Evolutionary conservation across 2,113 vertebrate genomes (phyloP), one percentile per base, ranked within the genome.

Genomic region (Terrapene triunguis): DNA sequence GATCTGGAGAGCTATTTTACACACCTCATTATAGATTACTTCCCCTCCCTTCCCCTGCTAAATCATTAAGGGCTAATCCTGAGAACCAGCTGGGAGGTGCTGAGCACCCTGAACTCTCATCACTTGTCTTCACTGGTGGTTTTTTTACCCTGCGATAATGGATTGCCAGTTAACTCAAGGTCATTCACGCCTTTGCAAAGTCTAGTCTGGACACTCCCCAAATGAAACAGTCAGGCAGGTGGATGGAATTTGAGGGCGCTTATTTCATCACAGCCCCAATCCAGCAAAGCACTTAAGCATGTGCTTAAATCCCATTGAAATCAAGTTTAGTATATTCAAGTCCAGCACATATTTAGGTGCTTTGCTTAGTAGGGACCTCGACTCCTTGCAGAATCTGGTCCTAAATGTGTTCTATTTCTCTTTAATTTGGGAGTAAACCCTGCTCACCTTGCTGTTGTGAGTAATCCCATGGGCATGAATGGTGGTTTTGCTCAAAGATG

Each of bases 11-110:
- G 92, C 88, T 96, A 81, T 90, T 96, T 97, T 94, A 97, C 85
- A 85, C 84, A 87, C 85, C 96, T 97, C 92, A 97, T 97, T 97
- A 97, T 94, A 90, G 96, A 96, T 96, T 96, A 96, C 92, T 97
- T 96, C 27, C 12, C 57, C 3, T 59, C 27, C 57, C 57, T 57
- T 92, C 90, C 92, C 87, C 22, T 78, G 42, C 25, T 95, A 97
- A 97, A 76, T 80, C 86, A 72, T 1, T 1, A 89, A 69, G 74
- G 95, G 81, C 62, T 84, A 79, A 96, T 74, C 44, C 12, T 47
- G 25, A 78, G 74, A 78, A 24, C 44, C 74, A 16, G n/a, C 38
- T 65, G 62, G 17, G 32, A 35, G 16, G 62, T n/a, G 35, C n/a
- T 47, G 24, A 4, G 74, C 24, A 47, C 24, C 42, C 13, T 78